phyloP scores from a whole-genome alignment of 2,888 invertebrate species.

The Philhelius pedissequus region DNA sequence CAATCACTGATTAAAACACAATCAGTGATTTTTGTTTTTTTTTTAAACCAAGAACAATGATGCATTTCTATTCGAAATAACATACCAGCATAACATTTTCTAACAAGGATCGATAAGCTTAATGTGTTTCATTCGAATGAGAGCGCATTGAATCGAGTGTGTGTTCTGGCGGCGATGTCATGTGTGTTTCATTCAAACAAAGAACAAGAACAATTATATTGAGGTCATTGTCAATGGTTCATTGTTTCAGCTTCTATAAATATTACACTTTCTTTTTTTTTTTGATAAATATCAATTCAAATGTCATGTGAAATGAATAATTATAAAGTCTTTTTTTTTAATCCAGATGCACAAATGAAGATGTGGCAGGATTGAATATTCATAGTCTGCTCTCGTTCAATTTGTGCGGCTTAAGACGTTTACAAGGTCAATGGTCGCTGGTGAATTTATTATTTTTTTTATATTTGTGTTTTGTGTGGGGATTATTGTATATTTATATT shows the following conservation, averaged over 20 bases:
- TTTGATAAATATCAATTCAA: not conserved
- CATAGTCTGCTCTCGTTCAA: slow-evolving; percentile 19
- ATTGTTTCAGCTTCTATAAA: slow-evolving; percentile 23
- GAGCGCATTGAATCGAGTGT: not conserved
- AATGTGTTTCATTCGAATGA: not conserved
- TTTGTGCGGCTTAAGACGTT: slow-evolving; percentile 20
- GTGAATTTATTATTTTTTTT: not conserved
- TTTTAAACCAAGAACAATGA: not conserved
- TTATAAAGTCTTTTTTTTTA: not conserved
- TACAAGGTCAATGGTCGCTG: slow-evolving; percentile 38
- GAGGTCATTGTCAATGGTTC: slow-evolving; percentile 33
- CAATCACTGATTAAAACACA: slow-evolving; percentile 45
- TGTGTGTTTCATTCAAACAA: not conserved
- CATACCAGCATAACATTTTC: not conserved
- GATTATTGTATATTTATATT: not conserved
- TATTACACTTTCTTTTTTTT: slow-evolving; percentile 1
- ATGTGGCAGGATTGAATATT: slow-evolving; percentile 9
- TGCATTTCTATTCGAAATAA: not conserved
- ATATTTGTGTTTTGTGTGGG: not conserved
- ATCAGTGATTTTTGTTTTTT: not conserved
- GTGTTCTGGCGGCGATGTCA: not conserved
- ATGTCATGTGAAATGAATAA: slow-evolving; percentile 25
- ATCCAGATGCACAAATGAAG: not conserved
- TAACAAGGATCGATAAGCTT: not conserved
- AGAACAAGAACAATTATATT: not conserved